Evolutionary conservation across 2,113 vertebrate genomes (phyloP).

Genomic region (Crotalus tigris): DNA sequence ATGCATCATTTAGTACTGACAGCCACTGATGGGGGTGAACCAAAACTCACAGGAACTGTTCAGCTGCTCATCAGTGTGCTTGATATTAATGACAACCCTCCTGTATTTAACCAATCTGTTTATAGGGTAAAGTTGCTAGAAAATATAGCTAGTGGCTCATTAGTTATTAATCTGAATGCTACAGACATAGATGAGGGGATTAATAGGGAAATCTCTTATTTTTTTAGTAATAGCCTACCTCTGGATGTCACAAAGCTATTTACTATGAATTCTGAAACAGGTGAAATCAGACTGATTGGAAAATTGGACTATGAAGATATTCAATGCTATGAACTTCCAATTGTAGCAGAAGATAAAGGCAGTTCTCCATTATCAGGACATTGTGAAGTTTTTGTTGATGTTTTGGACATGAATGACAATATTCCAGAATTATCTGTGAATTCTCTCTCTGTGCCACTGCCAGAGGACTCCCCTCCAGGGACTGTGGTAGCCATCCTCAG

Average conservation of each 20-base stretch:
- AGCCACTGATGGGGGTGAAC: not conserved
- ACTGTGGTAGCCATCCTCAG: not conserved
- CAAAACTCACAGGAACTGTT: not conserved
- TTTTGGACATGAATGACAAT: not conserved
- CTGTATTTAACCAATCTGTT: not conserved
- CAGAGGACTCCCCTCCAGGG: not conserved
- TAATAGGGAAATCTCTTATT: not conserved
- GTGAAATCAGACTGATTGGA: not conserved
- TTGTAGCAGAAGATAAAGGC: not conserved
- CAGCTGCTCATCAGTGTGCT: not conserved
- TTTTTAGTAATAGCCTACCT: not conserved
- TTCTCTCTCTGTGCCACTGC: not conserved
- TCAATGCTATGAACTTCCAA: not conserved
- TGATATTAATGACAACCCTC: not conserved
- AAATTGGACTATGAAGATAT: not conserved
- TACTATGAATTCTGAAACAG: not conserved
- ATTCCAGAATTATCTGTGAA: not conserved
- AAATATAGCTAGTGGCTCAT: not conserved
- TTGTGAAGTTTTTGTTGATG: not conserved
- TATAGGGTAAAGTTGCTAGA: not conserved
- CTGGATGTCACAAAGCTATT: not conserved
- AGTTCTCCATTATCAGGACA: not conserved
- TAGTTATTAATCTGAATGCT: not conserved
- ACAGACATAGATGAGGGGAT: not conserved
- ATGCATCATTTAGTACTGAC: not conserved